Base-by-base conservation (phyloP, 2,797 vertebrate species). In the Hipposideros larvatus region DNA sequence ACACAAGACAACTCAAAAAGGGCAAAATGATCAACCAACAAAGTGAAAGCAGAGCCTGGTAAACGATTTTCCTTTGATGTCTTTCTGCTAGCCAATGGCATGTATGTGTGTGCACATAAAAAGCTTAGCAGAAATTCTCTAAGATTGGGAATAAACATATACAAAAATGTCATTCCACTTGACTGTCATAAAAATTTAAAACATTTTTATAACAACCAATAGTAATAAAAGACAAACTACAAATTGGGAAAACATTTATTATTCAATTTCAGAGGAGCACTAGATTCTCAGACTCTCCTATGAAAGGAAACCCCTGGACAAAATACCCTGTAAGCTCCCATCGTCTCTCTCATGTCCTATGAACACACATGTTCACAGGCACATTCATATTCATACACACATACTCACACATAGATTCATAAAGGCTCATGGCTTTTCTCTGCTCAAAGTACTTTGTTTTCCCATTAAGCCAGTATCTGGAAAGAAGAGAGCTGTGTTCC, bases 101-200 rank as follows among this genome's bases (percentile, higher is more conserved):
- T 51, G 26, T 4, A 8, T 18, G 34, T 10, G 6, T 7, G 7
- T 65, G 31, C 5, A 4, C 37, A 34, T 34, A 43, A 6, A n/a
- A 34, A 87, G 15, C 51, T 89, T 53, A 37, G 31, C 48, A 88
- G 55, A 94, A 90, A 74, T 51, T 87, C 37, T 73, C 31, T 6
- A 41, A 43, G 34, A 41, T 7, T 19, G 8, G 41, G 7, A 84
- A 48, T 68, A 80, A 75, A 15, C 10, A 22, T 11, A 41, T 53
- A 8, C 48, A 43, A 55, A 87, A 83, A 78, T 88, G 71, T 28
- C 75, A 51, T 63, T 51, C 37, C 61, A 31, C 73, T 80, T 90
- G 93, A 46, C 46, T 82, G 24, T 68, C 37, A 31, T 70, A 73
- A 66, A 84, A 85, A 57, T 84, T 55, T 34, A 51, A 95, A 85